Percentiles rank a stretch among this genome's conserved stretches.
These are phyloP conservation scores for Drosophila subpulchrella DNA, from an alignment of 1,140 invertebrate genomes.

Conservation along the genomic window DNA sequence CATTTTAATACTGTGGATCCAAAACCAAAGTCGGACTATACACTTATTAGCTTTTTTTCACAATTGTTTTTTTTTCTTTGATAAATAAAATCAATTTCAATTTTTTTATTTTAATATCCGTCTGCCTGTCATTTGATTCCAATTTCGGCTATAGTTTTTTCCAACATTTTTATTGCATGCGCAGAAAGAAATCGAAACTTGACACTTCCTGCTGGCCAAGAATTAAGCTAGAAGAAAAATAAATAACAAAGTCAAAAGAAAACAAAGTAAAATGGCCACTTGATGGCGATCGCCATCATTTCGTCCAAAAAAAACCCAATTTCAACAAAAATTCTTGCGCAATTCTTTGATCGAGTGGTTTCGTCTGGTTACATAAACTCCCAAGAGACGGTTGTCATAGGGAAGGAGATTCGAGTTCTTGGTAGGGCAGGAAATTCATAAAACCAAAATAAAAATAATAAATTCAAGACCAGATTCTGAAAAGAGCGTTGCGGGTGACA, in stretches of 20 bases:
- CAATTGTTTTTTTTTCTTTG: too few relatives aligned
- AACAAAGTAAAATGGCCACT: conserved; percentile 68
- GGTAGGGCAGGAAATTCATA: conserved; percentile 71
- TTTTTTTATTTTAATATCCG: background rate
- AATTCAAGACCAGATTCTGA: conserved; percentile 20
- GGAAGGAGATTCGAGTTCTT: conserved; percentile 21
- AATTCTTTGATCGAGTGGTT: conserved; percentile 46
- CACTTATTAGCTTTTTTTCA: too few relatives aligned
- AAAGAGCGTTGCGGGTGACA: conserved; percentile 6
- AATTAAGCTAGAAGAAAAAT: conserved; percentile 50
- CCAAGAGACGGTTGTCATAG: conserved; percentile 9
- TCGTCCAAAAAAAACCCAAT: conserved; percentile 29
- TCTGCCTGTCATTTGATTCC: background rate
- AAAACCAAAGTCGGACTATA: too few relatives aligned
- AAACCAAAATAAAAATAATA: conserved; percentile 39
- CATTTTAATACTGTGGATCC: too few relatives aligned
- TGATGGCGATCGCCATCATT: conserved; percentile 37
- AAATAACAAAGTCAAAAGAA: conserved; percentile 58
- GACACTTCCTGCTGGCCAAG: conserved; percentile 70
- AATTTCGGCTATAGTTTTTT: conserved; percentile 10
- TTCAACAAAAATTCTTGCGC: conserved; percentile 69
- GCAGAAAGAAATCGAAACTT: conserved; percentile 47
- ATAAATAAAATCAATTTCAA: background rate
- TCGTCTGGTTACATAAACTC: conserved; percentile 62
- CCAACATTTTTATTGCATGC: conserved; percentile 44